Evolutionary conservation across 2,113 vertebrate genomes (phyloP), one percentile per base, ranked within the genome.

Genomic region (Rhea americana): DNA sequence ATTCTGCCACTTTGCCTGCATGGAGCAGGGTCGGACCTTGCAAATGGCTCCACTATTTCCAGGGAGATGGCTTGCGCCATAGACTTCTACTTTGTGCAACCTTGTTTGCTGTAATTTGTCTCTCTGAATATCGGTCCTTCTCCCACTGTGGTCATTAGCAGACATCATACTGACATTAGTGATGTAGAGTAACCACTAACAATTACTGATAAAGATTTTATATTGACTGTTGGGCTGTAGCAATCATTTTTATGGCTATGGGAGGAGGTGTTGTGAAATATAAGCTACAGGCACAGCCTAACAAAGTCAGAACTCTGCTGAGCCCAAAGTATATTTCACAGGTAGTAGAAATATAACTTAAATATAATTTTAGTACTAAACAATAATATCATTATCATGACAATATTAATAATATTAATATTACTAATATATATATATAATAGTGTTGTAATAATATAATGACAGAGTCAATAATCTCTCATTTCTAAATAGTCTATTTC

Each of bases 11-110:
- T 75, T 76, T 78, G 30, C 51, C 26, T 82, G 58, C 4, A 0
- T 0, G 3, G 16, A 28, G 15, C 66, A 75, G 35, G 74, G 35
- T 3, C 51, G 13, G 11, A 12, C 51, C 51, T 84, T 39, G 11
- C 43, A 70, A 76, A 41, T 0, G 2, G n/a, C n/a, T 73, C 21
- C 1, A 0, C 8, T 62, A 15, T 80, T 59, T 35, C 35, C 21
- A 24, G n/a, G n/a, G 72, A 73, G 37, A 50, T 32, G 41, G 18
- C 8, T 68, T 75, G 21, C 9, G 50, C 22, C 8, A 4, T 28
- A 15, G 1, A 24, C 1, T 68, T 81, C 15, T 89, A 35, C 59
- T 74, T 84, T 65, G 16, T 62, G 9, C 20, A 22, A 71, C 6
- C 10, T n/a, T 65, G 5, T 7, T 3, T 78, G 19, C 11, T 82